These are phyloP conservation scores for Cavia porcellus DNA, from an alignment of 2,113 vertebrate species.

Conservation along the genomic window DNA sequence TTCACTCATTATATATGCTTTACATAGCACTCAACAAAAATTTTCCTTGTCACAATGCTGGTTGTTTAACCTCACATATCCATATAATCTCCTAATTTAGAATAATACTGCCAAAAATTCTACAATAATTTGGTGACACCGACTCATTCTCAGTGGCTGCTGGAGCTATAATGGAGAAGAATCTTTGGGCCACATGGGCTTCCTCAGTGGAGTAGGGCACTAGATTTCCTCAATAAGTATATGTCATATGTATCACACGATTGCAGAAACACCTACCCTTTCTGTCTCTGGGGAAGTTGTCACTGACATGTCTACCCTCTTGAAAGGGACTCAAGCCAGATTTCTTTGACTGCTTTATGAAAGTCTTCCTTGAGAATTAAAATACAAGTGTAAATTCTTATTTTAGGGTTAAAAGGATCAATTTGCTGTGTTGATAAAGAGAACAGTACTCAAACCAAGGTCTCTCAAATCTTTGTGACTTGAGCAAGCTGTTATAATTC, in stretches of 20 bases:
- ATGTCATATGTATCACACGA: not conserved
- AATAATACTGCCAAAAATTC: not conserved
- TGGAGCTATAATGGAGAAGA: not conserved
- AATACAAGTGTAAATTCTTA: not conserved
- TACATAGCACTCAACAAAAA: not conserved
- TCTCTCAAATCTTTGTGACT: not conserved
- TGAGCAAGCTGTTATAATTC: not conserved
- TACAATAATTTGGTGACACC: not conserved
- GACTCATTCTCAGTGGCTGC: not conserved
- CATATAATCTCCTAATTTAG: not conserved
- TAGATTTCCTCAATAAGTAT: not conserved
- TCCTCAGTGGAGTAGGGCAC: not conserved
- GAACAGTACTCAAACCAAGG: not conserved
- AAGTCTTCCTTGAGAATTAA: slow-evolving; percentile 6
- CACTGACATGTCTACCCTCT: not conserved
- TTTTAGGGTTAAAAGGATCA: not conserved
- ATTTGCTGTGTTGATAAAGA: not conserved
- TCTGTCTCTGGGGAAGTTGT: not conserved
- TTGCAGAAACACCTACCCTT: not conserved
- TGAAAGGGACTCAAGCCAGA: not conserved
- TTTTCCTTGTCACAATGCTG: not conserved
- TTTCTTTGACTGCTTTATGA: not conserved
- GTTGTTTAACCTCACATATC: not conserved
- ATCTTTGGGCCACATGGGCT: not conserved
- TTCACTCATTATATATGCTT: not conserved